Conservation (phyloP, 2,888 invertebrate species). For the Tenthredo livida region DNA sequence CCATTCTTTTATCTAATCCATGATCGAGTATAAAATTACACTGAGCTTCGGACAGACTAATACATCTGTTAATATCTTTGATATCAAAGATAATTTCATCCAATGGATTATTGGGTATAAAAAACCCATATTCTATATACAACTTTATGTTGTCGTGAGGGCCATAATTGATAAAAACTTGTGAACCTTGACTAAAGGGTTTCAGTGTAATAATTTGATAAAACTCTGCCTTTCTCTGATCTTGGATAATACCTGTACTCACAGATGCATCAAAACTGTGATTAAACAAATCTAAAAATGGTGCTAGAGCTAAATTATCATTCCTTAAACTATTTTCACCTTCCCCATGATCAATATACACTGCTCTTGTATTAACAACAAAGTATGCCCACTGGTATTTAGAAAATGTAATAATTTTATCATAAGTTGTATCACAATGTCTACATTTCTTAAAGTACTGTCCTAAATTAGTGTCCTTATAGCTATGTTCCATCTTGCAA, state of each 20-base stretch:
- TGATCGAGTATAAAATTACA: slow-evolving; percentile 84
- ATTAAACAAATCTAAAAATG: slow-evolving; percentile 94
- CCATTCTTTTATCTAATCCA: slow-evolving; percentile 82
- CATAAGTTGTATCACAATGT: slow-evolving; percentile 77
- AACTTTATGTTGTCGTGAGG: slow-evolving; percentile 89
- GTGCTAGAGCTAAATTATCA: slow-evolving; percentile 86
- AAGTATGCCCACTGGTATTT: slow-evolving; percentile 90
- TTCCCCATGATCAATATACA: slow-evolving; percentile 84
- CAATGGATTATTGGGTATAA: slow-evolving; percentile 84
- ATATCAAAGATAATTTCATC: slow-evolving; percentile 84
- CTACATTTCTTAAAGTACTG: slow-evolving; percentile 66
- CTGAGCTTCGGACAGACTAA: slow-evolving; percentile 75
- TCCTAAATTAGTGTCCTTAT: background rate
- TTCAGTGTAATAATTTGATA: slow-evolving; percentile 81
- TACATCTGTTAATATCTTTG: slow-evolving; percentile 79
- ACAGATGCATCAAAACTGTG: slow-evolving; percentile 85
- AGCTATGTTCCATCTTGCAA: background rate
- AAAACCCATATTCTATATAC: slow-evolving; percentile 94
- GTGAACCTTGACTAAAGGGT: slow-evolving; percentile 82
- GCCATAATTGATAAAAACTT: slow-evolving; percentile 95
- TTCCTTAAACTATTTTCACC: slow-evolving; percentile 49
- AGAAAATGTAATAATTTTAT: slow-evolving; percentile 79
- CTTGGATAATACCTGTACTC: slow-evolving; percentile 75
- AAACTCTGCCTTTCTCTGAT: slow-evolving; percentile 73
- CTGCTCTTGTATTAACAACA: slow-evolving; percentile 91